Evolutionary conservation across 2,888 invertebrate genomes (phyloP), one percentile per base, ranked within the genome.

Genomic region (Sinopyrophorus schimmeli): DNA sequence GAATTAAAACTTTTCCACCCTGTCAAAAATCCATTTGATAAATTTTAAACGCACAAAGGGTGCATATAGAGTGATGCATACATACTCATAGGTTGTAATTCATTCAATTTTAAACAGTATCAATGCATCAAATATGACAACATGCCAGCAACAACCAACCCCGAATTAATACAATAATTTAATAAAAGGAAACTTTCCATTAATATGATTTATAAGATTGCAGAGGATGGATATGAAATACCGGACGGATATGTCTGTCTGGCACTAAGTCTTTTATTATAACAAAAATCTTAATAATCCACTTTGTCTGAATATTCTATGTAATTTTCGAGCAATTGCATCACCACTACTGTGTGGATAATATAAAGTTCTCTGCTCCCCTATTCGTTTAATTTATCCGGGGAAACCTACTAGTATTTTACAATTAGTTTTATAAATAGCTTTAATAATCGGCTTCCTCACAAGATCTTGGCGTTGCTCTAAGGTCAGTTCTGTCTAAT

Each of bases 231-330:
- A 30, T 23, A 41, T 41, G 16, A 41, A 31, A 31, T 44, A 46
- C 44, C 54, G 51, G 47, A 51, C 48, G 54, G 48, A 52, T 44
- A 52, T 37, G 51, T 52, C 51, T 31, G 54, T 48, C 51, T 54
- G 54, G 28, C 37, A 32, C 44, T 18, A 30, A 30, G 35, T 42
- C 10, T 37, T 24, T 17, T 24, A 23, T 53, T 40, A 48, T 53
- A 48, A 53, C 48, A 46, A 44, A 53, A 53, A 48, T 43, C 53
- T 53, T 53, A 48, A 53, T 47, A 39, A 46, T 28, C 34, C 40
- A 44, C 50, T 46, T 31, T 31, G 16, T 32, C 11, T 11, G 11
- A 16, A 9, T 5, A 5, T 32, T 20, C 4, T 12, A 20, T 5
- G 18, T 5, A 32, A 12, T 32, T 32, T 9, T 11, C 3, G 12